A percentile compares a stretch with the other conserved stretches of the same genome.
Evolutionary conservation across 2,797 vertebrate species (phyloP).

Genomic region (Toxotes lorentzi): DNA sequence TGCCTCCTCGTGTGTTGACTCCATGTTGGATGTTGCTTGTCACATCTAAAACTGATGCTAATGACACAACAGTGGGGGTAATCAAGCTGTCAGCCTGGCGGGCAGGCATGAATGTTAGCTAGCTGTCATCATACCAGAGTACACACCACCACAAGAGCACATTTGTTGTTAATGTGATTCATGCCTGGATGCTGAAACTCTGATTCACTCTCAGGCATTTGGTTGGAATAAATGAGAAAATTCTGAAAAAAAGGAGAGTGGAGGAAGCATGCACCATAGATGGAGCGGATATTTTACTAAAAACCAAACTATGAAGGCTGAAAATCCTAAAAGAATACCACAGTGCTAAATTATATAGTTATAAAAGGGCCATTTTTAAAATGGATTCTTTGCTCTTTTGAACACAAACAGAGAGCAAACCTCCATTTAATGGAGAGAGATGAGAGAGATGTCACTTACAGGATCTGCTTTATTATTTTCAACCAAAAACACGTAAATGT

Average conservation of each 20-base stretch:
- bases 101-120: constrained; percentile 52
- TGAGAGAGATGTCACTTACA: not conserved
- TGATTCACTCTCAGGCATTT: constrained; percentile 11
- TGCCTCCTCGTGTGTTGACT: constrained; percentile 24
- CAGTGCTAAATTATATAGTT: not conserved
- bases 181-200: constrained; percentile 40
- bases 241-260: not conserved
- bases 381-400: not conserved
- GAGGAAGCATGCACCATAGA: constrained; percentile 8
- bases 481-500: not conserved
- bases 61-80: constrained; percentile 63
- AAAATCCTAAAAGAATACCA: not conserved
- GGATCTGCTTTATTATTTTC: not conserved
- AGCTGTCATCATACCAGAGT: constrained; percentile 41
- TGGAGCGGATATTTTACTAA: constrained; percentile 1
- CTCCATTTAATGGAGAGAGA: not conserved
- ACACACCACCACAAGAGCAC: constrained; percentile 26
- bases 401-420: not conserved
- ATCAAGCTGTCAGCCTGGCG: constrained; percentile 69
- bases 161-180: constrained; percentile 54
- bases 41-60: constrained; percentile 67
- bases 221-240: constrained; percentile 29
- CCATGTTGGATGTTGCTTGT: constrained; percentile 61
- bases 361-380: not conserved
- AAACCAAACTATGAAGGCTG: not conserved